phyloP scores from a whole-genome alignment of 37 sponge, comb jelly and placozoan genomes.

The Cladorhizidae sp. region DNA sequence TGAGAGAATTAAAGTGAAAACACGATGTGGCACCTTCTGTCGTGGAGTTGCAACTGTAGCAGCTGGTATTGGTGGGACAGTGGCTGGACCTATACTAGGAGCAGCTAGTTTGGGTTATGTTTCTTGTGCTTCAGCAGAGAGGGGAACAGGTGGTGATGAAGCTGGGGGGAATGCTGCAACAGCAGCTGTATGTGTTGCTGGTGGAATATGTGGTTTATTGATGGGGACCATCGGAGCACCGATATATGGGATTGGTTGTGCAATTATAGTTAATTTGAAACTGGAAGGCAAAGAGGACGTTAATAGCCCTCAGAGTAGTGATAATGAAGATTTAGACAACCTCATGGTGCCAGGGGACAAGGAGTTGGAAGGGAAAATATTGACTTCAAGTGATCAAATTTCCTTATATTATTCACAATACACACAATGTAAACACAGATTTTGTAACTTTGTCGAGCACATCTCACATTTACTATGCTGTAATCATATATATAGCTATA shows the following conservation, averaged over 20 bases:
- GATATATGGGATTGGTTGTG: not conserved
- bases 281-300: not conserved
- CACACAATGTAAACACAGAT: too few species aligned
- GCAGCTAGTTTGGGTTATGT: not conserved
- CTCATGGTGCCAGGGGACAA: too few species aligned
- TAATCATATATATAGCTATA: too few species aligned
- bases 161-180: not conserved
- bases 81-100: not conserved
- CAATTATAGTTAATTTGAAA: not conserved
- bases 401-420: too few species aligned
- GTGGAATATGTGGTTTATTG: not conserved
- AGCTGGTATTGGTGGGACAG: not conserved
- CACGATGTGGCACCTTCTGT: not conserved
- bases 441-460: too few species aligned
- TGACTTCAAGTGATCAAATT: too few species aligned
- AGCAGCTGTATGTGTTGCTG: not conserved
- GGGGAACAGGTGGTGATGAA: not conserved
- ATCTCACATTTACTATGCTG: too few species aligned
- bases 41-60: not conserved
- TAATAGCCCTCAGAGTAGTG: constrained; percentile 6
- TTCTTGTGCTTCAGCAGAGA: not conserved
- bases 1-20: not conserved
- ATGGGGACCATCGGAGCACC: not conserved
- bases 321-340: constrained; percentile 24
- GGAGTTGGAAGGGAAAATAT: too few species aligned